These are phyloP conservation scores for Ctenosaura bakeri DNA, from an alignment of 2,797 vertebrate genomes.

Conservation along the genomic window DNA sequence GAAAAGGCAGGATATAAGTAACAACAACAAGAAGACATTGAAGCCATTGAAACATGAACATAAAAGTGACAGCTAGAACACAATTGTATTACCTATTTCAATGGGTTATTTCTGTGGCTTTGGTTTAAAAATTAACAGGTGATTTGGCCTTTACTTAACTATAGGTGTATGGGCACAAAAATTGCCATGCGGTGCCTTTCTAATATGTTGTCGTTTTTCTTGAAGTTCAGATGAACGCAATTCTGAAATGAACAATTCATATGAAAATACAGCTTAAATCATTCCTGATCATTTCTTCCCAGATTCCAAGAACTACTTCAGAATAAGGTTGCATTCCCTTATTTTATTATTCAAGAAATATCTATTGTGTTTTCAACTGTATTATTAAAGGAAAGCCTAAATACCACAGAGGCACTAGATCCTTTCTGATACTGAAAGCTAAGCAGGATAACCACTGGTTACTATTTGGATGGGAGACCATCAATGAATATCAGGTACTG, in stretches of 20 bases:
- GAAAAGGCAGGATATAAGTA: too few relatives aligned
- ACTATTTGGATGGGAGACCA: too few relatives aligned
- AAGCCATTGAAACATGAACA: too few relatives aligned
- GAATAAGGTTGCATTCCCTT: neutral
- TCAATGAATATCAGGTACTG: too few relatives aligned
- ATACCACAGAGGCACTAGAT: too few relatives aligned
- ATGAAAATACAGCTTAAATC: neutral
- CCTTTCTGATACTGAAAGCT: too few relatives aligned
- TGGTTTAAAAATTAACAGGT: neutral
- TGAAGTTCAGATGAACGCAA: too few relatives aligned
- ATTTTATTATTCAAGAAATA: neutral
- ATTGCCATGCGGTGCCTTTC: neutral
- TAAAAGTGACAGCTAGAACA: too few relatives aligned
- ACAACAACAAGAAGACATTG: too few relatives aligned
- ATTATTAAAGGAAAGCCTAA: too few relatives aligned
- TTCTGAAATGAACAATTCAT: neutral
- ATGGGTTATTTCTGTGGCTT: neutral
- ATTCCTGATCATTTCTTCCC: neutral
- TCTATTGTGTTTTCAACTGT: neutral
- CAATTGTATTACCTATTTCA: too few relatives aligned
- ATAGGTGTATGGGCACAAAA: neutral
- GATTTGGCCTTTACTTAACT: neutral
- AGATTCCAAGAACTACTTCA: neutral
- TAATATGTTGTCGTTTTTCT: neutral
- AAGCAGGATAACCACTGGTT: too few relatives aligned